These are phyloP conservation scores for Sebastes schlegelii DNA, from an alignment of 2,113 vertebrate genomes.

Conservation along the genomic window DNA sequence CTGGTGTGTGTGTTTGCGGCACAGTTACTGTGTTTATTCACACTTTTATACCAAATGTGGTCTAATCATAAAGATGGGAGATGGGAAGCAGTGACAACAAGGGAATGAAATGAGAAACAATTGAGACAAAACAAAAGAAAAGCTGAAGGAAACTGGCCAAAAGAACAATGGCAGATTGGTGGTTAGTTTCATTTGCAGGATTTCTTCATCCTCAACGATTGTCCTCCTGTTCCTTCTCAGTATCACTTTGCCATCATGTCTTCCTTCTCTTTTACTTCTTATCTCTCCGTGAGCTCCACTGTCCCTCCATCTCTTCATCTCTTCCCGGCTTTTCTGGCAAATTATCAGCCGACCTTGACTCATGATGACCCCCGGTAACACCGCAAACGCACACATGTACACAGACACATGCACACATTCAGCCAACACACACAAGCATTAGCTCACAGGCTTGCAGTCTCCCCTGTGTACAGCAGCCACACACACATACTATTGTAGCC, in stretches of 20 bases:
- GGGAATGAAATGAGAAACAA: neutral
- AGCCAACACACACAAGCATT: conserved; percentile 25
- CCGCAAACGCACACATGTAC: conserved; percentile 15
- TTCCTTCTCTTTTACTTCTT: conserved; percentile 15
- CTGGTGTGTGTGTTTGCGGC: conserved; percentile 5
- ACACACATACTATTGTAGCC: neutral
- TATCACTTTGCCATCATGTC: conserved; percentile 28
- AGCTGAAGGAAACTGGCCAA: neutral
- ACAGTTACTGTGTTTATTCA: neutral
- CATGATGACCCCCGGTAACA: conserved; percentile 49
- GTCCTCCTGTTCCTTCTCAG: conserved; percentile 11
- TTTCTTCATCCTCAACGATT: conserved; percentile 7
- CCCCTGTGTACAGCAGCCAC: neutral
- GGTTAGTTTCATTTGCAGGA: conserved; percentile 14
- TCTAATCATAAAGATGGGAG: neutral
- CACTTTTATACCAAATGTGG: neutral
- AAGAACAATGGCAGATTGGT: conserved; percentile 22
- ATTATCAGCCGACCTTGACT: conserved; percentile 78
- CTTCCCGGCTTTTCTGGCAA: conserved; percentile 46
- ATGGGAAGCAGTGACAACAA: neutral
- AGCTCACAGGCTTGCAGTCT: neutral
- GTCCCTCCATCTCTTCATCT: conserved; percentile 30
- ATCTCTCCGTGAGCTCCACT: neutral
- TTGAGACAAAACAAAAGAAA: neutral
- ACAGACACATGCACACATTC: conserved; percentile 31